These are phyloP conservation scores for Sebastes fasciatus DNA, from an alignment of 2,113 vertebrate genomes.

Conservation along the genomic window DNA sequence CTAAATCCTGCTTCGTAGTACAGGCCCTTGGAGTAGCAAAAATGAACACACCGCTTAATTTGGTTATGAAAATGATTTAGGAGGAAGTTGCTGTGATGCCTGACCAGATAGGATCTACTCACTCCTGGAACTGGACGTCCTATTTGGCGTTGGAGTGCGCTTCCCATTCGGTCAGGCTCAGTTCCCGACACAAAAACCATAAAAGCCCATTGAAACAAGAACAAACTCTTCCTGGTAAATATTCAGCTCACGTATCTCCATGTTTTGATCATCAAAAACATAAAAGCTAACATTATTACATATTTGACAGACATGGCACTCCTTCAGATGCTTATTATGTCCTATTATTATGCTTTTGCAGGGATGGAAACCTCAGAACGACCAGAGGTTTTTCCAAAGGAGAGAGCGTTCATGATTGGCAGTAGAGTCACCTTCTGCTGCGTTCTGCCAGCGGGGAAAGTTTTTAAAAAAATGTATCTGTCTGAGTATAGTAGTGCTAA, in stretches of 20 bases:
- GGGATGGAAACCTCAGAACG: not conserved
- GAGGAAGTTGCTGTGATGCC: conserved; percentile 41
- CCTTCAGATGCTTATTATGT: not conserved
- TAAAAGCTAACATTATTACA: not conserved
- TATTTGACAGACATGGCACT: not conserved
- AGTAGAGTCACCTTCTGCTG: conserved; percentile 77
- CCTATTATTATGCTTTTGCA: conserved; percentile 11
- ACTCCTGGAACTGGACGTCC: conserved; percentile 78
- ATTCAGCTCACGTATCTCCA: not conserved
- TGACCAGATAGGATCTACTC: conserved; percentile 27
- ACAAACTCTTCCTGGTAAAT: conserved; percentile 59
- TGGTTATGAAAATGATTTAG: conserved; percentile 51
- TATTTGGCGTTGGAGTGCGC: conserved; percentile 66
- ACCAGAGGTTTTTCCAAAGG: conserved; percentile 59
- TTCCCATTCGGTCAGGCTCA: conserved; percentile 65
- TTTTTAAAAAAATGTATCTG: not conserved
- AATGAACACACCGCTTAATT: not conserved
- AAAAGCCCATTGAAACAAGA: conserved; percentile 51
- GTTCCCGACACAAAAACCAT: conserved; percentile 33
- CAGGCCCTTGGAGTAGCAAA: not conserved
- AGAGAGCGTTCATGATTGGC: conserved; percentile 57
- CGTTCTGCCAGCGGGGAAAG: conserved; percentile 20
- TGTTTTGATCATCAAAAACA: not conserved
- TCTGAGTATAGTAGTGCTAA: fast-evolving
- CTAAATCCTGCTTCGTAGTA: no score